phyloP scores from a whole-genome alignment of 2,888 invertebrate species.

The Sesia apiformis region DNA sequence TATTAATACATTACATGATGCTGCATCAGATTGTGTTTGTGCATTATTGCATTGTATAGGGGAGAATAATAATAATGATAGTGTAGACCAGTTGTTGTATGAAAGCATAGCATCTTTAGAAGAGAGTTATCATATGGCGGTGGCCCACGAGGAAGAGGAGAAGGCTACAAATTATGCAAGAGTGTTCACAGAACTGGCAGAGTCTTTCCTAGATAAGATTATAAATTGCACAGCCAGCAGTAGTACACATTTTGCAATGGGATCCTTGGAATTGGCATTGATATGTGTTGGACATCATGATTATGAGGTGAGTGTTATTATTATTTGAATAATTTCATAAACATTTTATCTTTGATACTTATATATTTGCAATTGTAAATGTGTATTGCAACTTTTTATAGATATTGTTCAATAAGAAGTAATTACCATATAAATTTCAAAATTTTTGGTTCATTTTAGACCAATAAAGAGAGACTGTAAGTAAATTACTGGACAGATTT shows the following conservation, averaged over 20 bases:
- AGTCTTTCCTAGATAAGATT: constrained; percentile 91
- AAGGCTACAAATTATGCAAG: constrained; percentile 95
- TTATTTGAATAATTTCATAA: no score
- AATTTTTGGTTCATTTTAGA: no score
- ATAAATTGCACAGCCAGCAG: constrained; percentile 77
- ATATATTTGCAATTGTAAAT: no score
- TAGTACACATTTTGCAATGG: constrained; percentile 82
- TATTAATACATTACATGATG: constrained; percentile 84
- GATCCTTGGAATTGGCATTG: constrained; percentile 90
- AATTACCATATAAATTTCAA: no score
- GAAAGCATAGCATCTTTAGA: constrained; percentile 86
- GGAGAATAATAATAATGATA: constrained; percentile 81
- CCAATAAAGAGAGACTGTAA: no score
- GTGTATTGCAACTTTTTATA: no score
- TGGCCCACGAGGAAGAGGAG: constrained; percentile 94
- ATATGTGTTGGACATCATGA: constrained; percentile 97
- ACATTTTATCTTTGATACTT: no score
- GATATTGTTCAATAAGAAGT: no score
- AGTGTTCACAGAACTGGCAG: constrained; percentile 95
- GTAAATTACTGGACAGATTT: no score
- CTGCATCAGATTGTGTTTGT: constrained; percentile 93
- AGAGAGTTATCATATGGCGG: constrained; percentile 90
- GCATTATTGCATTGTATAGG: constrained; percentile 88
- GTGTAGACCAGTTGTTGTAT: constrained; percentile 86
- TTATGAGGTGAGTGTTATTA: constrained; percentile 80